Percentiles rank a stretch among this genome's conserved stretches.
phyloP scores from a whole-genome alignment of 2,888 invertebrate genomes.

The Escarpia spicata region DNA sequence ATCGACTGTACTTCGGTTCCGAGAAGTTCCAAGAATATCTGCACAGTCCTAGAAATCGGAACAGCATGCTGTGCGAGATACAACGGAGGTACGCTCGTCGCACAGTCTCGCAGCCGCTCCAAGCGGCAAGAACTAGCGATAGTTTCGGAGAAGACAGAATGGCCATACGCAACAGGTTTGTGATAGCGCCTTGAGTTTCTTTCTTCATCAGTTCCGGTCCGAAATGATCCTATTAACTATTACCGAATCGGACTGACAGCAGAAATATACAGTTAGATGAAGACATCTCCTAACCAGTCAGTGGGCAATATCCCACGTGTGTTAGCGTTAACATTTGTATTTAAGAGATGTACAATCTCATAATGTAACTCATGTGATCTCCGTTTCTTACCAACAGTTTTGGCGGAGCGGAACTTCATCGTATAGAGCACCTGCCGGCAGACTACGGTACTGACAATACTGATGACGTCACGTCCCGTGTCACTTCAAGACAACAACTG shows the following conservation, averaged over 20 bases:
- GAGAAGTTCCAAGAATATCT: constrained; percentile 39
- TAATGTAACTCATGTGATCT: not conserved
- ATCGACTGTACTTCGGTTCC: constrained; percentile 39
- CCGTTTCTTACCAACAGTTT: not conserved
- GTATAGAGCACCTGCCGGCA: not conserved
- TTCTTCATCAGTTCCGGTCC: too few relatives aligned
- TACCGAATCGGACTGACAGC: too few relatives aligned
- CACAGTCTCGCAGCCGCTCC: constrained; percentile 1
- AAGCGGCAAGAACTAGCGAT: not conserved
- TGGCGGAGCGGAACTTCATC: not conserved
- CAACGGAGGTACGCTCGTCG: not conserved
- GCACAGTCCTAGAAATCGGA: constrained; percentile 21
- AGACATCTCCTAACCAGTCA: too few relatives aligned
- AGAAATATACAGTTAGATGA: too few relatives aligned
- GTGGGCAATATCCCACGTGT: too few relatives aligned
- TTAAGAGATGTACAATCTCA: too few relatives aligned
- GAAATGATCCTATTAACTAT: too few relatives aligned
- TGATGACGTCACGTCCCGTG: not conserved
- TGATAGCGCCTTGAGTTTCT: too few relatives aligned
- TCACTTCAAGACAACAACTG: not conserved
- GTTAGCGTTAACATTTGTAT: too few relatives aligned
- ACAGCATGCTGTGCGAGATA: not conserved
- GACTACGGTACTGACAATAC: not conserved
- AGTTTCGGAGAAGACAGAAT: not conserved
- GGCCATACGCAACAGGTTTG: not conserved